These are phyloP conservation scores for Drosophila ogumai DNA, from an alignment of 1,140 invertebrate species.

Conservation along the genomic window DNA sequence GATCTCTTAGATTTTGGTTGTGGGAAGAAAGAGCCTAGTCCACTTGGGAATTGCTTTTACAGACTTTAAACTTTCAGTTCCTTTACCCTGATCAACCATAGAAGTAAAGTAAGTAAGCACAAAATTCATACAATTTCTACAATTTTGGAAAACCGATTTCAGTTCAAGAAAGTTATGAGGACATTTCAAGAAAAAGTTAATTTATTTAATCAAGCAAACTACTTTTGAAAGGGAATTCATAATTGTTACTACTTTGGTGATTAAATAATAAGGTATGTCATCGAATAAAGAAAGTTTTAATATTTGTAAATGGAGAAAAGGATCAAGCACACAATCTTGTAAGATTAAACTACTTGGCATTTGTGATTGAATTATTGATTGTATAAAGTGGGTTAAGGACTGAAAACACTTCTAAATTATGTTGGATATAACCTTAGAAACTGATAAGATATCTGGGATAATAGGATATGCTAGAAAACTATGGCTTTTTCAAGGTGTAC, in stretches of 20 bases:
- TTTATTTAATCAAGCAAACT: constrained; percentile 9
- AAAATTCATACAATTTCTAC: constrained; percentile 74
- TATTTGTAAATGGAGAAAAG: background rate
- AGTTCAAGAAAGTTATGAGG: constrained; percentile 4
- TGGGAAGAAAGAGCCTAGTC: constrained; percentile 1
- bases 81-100: constrained; percentile 64
- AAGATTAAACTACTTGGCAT: background rate
- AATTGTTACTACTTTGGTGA: background rate
- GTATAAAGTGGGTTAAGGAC: too few species aligned
- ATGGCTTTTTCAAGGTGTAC: background rate
- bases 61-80: constrained; percentile 2
- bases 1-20: constrained; percentile 1
- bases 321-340: too few species aligned
- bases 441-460: too few species aligned
- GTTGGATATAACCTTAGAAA: too few species aligned
- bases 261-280: background rate
- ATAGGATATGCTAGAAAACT: too few species aligned
- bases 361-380: background rate
- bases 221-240: background rate
- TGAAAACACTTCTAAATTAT: background rate
- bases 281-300: background rate
- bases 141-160: constrained; percentile 66
- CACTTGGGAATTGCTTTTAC: background rate
- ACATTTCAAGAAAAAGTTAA: constrained; percentile 5
- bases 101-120: constrained; percentile 85